These are phyloP conservation scores for Caenorhabditis sp. DNA, from an alignment of 2,888 invertebrate genomes.

Conservation along the genomic window DNA sequence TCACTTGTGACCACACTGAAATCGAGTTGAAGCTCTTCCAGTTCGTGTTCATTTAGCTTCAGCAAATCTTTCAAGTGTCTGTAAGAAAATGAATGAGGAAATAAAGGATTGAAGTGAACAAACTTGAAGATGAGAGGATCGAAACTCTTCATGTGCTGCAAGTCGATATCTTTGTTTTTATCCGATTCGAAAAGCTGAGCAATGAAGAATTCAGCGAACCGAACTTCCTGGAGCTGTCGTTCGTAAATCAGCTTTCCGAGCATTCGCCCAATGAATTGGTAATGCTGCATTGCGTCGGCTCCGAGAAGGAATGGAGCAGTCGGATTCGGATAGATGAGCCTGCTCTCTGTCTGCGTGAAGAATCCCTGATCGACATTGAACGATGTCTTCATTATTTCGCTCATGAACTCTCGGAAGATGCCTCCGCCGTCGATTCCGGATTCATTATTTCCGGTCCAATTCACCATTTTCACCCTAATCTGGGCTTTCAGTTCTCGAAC, in stretches of 20 bases:
- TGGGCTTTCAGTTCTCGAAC: slow-evolving; percentile 90
- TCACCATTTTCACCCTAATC: slow-evolving; percentile 85
- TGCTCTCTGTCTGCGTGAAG: slow-evolving; percentile 83
- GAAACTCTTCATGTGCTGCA: slow-evolving; percentile 64
- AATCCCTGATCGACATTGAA: slow-evolving; percentile 83
- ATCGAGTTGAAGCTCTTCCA: slow-evolving; percentile 62
- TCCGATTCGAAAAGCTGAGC: slow-evolving; percentile 85
- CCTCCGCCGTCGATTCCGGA: slow-evolving; percentile 98
- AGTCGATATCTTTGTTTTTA: slow-evolving; percentile 50
- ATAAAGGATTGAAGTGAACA: background rate
- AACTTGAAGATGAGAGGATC: slow-evolving; percentile 62
- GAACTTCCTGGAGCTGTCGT: slow-evolving; percentile 92
- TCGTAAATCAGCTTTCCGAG: slow-evolving; percentile 96
- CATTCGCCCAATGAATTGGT: slow-evolving; percentile 93
- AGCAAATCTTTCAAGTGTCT: slow-evolving; percentile 54
- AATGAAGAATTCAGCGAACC: slow-evolving; percentile 95
- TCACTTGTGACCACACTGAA: slow-evolving; percentile 65
- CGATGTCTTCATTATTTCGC: slow-evolving; percentile 87
- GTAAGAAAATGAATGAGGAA: background rate
- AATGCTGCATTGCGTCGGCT: slow-evolving; percentile 83
- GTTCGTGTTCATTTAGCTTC: slow-evolving; percentile 27
- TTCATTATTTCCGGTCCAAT: slow-evolving; percentile 91
- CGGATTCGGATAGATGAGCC: slow-evolving; percentile 94
- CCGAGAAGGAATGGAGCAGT: slow-evolving; percentile 85
- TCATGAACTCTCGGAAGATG: slow-evolving; percentile 91